These are phyloP conservation scores for Nomada hirtipes DNA, from an alignment of 2,888 invertebrate genomes.

Conservation along the genomic window DNA sequence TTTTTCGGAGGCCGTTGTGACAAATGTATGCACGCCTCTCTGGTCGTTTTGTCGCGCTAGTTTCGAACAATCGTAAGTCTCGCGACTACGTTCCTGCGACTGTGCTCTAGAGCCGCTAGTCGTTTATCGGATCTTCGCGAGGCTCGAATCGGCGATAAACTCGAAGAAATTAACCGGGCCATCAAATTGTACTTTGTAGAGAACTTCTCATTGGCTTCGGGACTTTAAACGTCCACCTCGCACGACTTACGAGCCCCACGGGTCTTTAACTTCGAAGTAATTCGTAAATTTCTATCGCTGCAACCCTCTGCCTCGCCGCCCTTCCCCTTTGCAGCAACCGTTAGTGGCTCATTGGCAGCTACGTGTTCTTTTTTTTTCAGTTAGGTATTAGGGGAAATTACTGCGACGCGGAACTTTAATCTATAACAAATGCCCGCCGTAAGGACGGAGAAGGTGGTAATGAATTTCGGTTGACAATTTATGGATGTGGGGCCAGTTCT, in stretches of 20 bases:
- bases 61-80: conserved; percentile 28
- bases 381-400: conserved; percentile 42
- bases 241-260: conserved; percentile 65
- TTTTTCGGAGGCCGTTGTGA: neutral
- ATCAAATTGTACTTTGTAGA: conserved; percentile 73
- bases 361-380: conserved; percentile 19
- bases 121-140: conserved; percentile 51
- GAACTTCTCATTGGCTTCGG: conserved; percentile 66
- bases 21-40: conserved; percentile 19
- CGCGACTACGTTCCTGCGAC: neutral
- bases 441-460: neutral
- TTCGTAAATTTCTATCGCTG: conserved; percentile 62
- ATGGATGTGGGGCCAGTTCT: conserved; percentile 2
- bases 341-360: neutral
- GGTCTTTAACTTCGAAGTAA: conserved; percentile 60
- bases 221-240: conserved; percentile 66
- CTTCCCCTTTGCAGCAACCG: neutral
- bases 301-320: neutral
- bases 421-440: conserved; percentile 14
- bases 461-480: conserved; percentile 23
- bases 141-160: conserved; percentile 65
- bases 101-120: neutral
- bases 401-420: conserved; percentile 28
- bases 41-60: conserved; percentile 23
- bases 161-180: conserved; percentile 69